Evolutionary conservation across 2,797 vertebrate species (phyloP).

Genomic region (Chrysocyon brachyurus): DNA sequence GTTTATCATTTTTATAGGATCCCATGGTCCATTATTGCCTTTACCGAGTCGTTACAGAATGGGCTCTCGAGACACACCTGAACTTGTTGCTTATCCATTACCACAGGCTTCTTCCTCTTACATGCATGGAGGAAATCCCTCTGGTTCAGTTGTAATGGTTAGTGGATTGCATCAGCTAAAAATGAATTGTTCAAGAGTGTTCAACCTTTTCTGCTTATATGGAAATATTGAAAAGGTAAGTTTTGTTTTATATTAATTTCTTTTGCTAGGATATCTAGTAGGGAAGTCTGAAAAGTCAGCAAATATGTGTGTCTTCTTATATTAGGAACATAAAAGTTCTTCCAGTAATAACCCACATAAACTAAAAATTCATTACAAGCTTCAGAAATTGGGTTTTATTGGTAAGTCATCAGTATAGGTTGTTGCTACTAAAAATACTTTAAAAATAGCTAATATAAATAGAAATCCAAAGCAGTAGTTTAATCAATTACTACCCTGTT

Average conservation of each 20-base stretch:
- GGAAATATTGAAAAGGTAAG: slow-evolving; percentile 98
- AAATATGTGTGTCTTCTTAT: not conserved
- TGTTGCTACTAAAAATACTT: slow-evolving; percentile 39
- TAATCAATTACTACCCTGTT: not conserved
- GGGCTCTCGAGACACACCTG: slow-evolving; percentile 94
- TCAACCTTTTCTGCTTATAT: slow-evolving; percentile 99
- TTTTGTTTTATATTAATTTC: slow-evolving; percentile 55
- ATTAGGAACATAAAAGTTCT: not conserved
- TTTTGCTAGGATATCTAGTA: slow-evolving; percentile 34
- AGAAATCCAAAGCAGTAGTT: slow-evolving; percentile 42
- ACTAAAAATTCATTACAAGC: slow-evolving; percentile 15
- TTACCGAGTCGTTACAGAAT: slow-evolving; percentile 96
- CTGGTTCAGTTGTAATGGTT: slow-evolving; percentile 98
- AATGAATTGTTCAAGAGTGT: slow-evolving; percentile 99
- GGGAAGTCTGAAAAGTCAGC: slow-evolving; percentile 54
- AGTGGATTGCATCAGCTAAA: slow-evolving; percentile 96
- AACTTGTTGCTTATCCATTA: slow-evolving; percentile 96
- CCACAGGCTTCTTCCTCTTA: slow-evolving; percentile 95
- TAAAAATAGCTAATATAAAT: not conserved
- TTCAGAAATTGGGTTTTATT: slow-evolving; percentile 53
- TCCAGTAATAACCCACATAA: slow-evolving; percentile 1
- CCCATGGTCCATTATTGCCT: slow-evolving; percentile 95
- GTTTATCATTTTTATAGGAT: slow-evolving; percentile 88
- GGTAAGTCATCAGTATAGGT: slow-evolving; percentile 11
- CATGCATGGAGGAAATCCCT: slow-evolving; percentile 92